Base-by-base conservation (phyloP, 2,888 invertebrate genomes). In the Nudaria mundana region DNA sequence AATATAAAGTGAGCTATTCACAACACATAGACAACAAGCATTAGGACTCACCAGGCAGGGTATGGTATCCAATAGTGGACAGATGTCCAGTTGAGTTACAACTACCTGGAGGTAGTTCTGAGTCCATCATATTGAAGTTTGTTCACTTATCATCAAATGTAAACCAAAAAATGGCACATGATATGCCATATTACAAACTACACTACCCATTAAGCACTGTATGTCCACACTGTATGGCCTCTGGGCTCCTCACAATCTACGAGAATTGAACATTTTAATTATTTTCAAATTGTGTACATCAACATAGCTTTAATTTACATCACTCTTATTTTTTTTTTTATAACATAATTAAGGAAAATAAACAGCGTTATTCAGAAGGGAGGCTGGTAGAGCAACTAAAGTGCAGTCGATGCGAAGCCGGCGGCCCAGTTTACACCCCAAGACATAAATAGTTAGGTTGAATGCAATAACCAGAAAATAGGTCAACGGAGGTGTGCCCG, bases 401-500 rank as follows among this genome's bases (percentile, higher is more conserved):
- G 51, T 74, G 74, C 77, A 77, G 45, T 52, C 52, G 63, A 67
- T 75, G 74, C 76, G 76, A 70, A 73, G 74, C 77, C 72, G 75
- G 71, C 71, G 77, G 66, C 81, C 85, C 72, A 81, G 61, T 78
- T 83, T 74, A 70, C 76, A 79, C 73, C 81, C 81, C 63, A 67
- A 74, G 74, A 81, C 78, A 80, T 81, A 83, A 83, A 85, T 86
- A 86, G 78, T 77, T 79, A 82, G 76, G 72, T 78, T 73, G 76
- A 71, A 87, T 86, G 86, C 86, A 88, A 74, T 84, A 87, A 74
- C 77, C 82, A 83, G 88, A 84, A 88, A 82, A 87, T 88, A 87
- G 88, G 88, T 88, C 88, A 88, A 72, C 76, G 76, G 84, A 86
- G 87, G 87, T 86, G 86, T 81, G 87, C 83, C 86, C 81, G 76